Conservation (phyloP, 2,113 vertebrate species). For the Sminthopsis crassicaudata region DNA sequence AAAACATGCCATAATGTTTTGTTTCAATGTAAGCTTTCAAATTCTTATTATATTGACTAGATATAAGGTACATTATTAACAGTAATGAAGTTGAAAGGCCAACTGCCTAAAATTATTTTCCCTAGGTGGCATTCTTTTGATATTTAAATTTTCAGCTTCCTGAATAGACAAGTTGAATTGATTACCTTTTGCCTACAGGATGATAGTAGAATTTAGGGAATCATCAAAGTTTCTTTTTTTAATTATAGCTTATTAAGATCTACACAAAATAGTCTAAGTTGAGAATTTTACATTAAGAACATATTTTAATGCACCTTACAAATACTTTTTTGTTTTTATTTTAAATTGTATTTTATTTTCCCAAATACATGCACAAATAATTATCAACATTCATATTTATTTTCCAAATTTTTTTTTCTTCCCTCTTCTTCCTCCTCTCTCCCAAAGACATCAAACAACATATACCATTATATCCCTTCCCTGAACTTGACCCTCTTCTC, state of each 20-base stretch:
- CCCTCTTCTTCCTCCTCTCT: too few species aligned
- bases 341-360: too few species aligned
- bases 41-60: slow-evolving; percentile 28
- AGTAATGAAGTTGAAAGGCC: slow-evolving; percentile 57
- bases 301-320: not conserved
- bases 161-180: slow-evolving; percentile 31
- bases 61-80: slow-evolving; percentile 23
- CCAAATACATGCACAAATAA: too few species aligned
- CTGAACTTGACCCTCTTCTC: too few species aligned
- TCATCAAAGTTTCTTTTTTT: slow-evolving; percentile 10
- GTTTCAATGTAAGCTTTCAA: slow-evolving; percentile 32
- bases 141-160: slow-evolving; percentile 50
- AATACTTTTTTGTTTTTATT: not conserved
- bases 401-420: too few species aligned
- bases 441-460: too few species aligned
- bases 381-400: too few species aligned
- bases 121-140: slow-evolving; percentile 48
- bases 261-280: slow-evolving; percentile 27
- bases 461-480: too few species aligned
- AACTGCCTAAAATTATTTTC: slow-evolving; percentile 54
- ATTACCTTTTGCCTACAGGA: slow-evolving; percentile 64
- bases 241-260: slow-evolving; percentile 48
- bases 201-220: slow-evolving; percentile 37
- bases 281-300: slow-evolving; percentile 16
- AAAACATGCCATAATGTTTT: not conserved